Base-by-base conservation (phyloP, 2,888 invertebrate genomes). In the Chrysolina americana region DNA sequence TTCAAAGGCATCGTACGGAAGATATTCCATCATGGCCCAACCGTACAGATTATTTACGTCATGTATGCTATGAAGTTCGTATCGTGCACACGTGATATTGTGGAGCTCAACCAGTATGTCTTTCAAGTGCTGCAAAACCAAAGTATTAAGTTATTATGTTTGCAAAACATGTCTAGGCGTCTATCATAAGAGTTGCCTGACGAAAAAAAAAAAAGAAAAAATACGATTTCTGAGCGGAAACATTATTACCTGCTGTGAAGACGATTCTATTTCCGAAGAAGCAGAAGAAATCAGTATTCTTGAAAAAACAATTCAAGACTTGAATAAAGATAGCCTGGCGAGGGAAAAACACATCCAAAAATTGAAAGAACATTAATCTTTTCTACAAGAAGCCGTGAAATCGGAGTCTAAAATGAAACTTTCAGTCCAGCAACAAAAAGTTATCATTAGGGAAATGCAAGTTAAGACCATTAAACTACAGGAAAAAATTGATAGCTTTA, bases 401-500 rank as follows among this genome's bases (percentile, higher is more conserved):
- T 1, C 50, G 17, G 50, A 50, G 50, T 17, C 50, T 15, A 41
- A 63, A n/a, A 63, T 63, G 63, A 63, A 63, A 41, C 36, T 23
- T 9, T 36, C 36, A 63, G 28, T 63, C 63, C 63, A n/a, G 3
- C 63, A 63, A 64, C 64, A 64, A 64, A 64, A 41, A 64, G 21
- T n/a, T n/a, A 64, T 41, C 21, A 41, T 41, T 2, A 64, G 19
- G 44, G 64, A 64, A 64, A 64, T 64, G 64, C 41, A 64, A 64
- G 64, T 44, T 17, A 64, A 64, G 64, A 64, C 44, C 64, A 64
- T 15, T 1, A 41, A 41, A 64, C 64, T 64, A 2, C 41, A 64
- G 41, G 64, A 64, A 64, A 19, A 64, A 64, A 64, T 64, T 41
- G 21, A 64, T n/a, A n/a, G n/a, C n/a, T n/a, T n/a, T 64, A 64